phyloP scores from a whole-genome alignment of 2,113 vertebrate species.

The Spea bombifrons region DNA sequence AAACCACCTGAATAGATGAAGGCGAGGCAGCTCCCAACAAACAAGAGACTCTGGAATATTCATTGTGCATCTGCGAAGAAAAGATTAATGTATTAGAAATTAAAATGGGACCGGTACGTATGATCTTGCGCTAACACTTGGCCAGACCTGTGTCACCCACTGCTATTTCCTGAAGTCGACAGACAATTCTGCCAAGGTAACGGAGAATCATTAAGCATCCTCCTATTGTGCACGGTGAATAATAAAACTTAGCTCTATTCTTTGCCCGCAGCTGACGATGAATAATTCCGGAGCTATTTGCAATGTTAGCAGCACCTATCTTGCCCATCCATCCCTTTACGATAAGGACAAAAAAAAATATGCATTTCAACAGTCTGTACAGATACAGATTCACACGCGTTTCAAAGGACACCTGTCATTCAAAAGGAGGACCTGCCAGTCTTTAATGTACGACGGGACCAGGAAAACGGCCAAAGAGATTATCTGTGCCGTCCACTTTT shows the following conservation, averaged over 20 bases:
- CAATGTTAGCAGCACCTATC: conserved; percentile 99
- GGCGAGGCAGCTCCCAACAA: conserved; percentile 95
- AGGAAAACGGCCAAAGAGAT: conserved; percentile 91
- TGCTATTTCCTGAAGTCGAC: conserved; percentile 88
- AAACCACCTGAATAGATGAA: conserved; percentile 99
- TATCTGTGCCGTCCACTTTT: conserved; percentile 91
- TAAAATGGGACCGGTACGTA: conserved; percentile 97
- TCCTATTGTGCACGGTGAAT: conserved; percentile 97
- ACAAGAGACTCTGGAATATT: conserved; percentile 99
- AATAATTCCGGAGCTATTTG: conserved; percentile 99
- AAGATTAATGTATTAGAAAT: conserved; percentile 99
- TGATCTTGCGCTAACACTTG: conserved; percentile 99
- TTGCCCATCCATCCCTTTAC: conserved; percentile 98
- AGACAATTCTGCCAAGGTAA: conserved; percentile 95
- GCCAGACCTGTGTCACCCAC: conserved; percentile 98
- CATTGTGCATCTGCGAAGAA: conserved; percentile 97
- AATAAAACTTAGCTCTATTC: conserved; percentile 95
- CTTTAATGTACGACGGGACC: conserved; percentile 81
- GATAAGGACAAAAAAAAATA: conserved; percentile 94
- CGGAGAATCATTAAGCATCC: conserved; percentile 93
- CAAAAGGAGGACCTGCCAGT: conserved; percentile 97
- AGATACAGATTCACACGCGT: conserved; percentile 90
- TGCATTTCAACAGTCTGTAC: conserved; percentile 99
- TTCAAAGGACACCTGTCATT: conserved; percentile 99
- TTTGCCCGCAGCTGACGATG: conserved; percentile 89